phyloP scores from a whole-genome alignment of 1,140 invertebrate genomes.

The Ectropis grisescens region DNA sequence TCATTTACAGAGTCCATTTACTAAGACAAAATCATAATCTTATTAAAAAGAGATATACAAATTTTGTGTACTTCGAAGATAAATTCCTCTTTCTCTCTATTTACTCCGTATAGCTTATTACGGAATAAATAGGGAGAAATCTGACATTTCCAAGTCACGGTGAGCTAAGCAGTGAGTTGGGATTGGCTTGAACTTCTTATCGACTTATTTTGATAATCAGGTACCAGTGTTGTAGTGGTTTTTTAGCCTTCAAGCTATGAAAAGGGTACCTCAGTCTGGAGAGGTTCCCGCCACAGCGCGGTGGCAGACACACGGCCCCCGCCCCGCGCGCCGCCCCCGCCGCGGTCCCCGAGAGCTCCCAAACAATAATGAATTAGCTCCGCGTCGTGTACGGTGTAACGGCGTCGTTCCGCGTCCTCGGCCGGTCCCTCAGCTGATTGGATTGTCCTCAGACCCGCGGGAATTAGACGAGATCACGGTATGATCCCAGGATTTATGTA shows the following conservation, averaged over 20 bases:
- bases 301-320: constrained; percentile 8
- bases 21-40: too few relatives aligned
- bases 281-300: not conserved
- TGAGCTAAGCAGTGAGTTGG: constrained; percentile 1
- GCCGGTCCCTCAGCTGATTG: constrained; percentile 21
- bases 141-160: too few relatives aligned
- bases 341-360: constrained; percentile 8
- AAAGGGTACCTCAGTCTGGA: not conserved
- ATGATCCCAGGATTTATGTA: too few relatives aligned
- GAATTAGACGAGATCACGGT: constrained; percentile 10
- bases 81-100: too few relatives aligned
- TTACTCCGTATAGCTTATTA: too few relatives aligned
- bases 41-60: too few relatives aligned
- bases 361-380: constrained; percentile 32
- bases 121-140: too few relatives aligned
- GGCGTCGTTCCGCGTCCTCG: constrained; percentile 14
- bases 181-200: not conserved
- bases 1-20: too few relatives aligned
- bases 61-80: too few relatives aligned
- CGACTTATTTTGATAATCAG: constrained; percentile 2
- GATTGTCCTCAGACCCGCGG: constrained; percentile 22
- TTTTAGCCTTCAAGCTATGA: not conserved
- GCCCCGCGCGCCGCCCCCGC: constrained; percentile 1
- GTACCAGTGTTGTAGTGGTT: too few relatives aligned
- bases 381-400: constrained; percentile 12